Evolutionary conservation across 1,140 invertebrate species (phyloP).

Genomic region (Sycobia sp.): DNA sequence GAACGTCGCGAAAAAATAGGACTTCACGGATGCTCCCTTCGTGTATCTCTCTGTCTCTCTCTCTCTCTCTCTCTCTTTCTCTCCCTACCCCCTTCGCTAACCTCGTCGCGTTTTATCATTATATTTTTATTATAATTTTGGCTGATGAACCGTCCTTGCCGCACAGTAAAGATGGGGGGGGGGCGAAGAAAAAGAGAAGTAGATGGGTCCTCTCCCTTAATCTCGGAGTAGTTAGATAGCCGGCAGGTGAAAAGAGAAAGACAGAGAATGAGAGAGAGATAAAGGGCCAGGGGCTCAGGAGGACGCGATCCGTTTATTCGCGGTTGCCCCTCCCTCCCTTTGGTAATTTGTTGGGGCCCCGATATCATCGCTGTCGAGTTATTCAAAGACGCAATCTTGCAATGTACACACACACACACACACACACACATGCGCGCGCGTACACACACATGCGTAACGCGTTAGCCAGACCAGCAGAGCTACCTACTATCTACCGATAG

Average conservation of each 20-base stretch:
- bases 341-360: constrained; percentile 31
- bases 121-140: too few relatives aligned
- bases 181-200: too few relatives aligned
- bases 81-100: too few relatives aligned
- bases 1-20: too few relatives aligned
- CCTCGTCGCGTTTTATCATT: not conserved
- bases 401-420: too few relatives aligned
- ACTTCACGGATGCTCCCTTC: too few relatives aligned
- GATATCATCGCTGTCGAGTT: constrained; percentile 32
- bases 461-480: too few relatives aligned
- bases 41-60: not conserved
- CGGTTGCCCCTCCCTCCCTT: constrained; percentile 14
- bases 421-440: too few relatives aligned
- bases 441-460: constrained; percentile 14
- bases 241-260: constrained; percentile 14
- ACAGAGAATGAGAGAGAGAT: not conserved
- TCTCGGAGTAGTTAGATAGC: constrained; percentile 19
- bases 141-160: too few relatives aligned
- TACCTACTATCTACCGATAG: constrained; percentile 28
- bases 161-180: too few relatives aligned
- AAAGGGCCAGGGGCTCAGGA: constrained; percentile 1
- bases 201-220: too few relatives aligned
- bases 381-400: constrained; percentile 19
- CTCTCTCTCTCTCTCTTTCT: constrained; percentile 10
- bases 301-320: not conserved